Percentiles rank a stretch among this genome's conserved stretches.
Conservation (phyloP, 1,140 invertebrate species). For the Leptinotarsa lineolata region DNA sequence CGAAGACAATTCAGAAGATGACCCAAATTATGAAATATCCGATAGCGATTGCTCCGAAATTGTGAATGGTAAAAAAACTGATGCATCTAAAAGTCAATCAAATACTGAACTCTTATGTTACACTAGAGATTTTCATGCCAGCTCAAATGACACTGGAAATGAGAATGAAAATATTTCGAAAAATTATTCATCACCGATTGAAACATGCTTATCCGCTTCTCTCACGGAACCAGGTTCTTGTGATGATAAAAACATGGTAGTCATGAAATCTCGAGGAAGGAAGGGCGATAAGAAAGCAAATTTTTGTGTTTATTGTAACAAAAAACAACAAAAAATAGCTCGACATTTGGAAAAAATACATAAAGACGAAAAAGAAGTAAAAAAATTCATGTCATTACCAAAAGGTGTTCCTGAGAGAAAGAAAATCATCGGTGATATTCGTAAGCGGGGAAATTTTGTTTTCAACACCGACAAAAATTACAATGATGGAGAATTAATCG, state of each 20-base stretch:
- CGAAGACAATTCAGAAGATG: not conserved
- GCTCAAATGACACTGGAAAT: not conserved
- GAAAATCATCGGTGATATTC: slow-evolving; percentile 6
- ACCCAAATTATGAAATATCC: slow-evolving; percentile 6
- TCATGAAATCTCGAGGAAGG: not conserved
- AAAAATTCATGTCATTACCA: slow-evolving; percentile 15
- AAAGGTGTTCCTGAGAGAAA: slow-evolving; percentile 11
- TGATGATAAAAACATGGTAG: slow-evolving; percentile 15
- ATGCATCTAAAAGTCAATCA: not conserved
- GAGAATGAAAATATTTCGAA: slow-evolving; percentile 14
- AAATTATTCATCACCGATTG: slow-evolving; percentile 34
- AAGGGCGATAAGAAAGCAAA: slow-evolving; percentile 12
- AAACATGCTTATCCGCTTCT: slow-evolving; percentile 3
- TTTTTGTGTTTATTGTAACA: slow-evolving; percentile 25
- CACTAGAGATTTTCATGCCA: not conserved
- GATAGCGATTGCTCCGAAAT: not conserved
- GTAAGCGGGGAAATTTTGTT: slow-evolving; percentile 19
- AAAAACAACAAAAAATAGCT: slow-evolving; percentile 16
- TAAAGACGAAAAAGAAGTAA: slow-evolving; percentile 25
- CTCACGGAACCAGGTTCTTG: slow-evolving; percentile 11
- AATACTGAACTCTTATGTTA: not conserved
- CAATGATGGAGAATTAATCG: slow-evolving; percentile 14
- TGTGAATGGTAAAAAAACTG: not conserved
- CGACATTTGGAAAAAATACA: slow-evolving; percentile 19
- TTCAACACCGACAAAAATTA: slow-evolving; percentile 12